phyloP scores from a whole-genome alignment of 2,888 invertebrate genomes.

The Nemoura dubitans region DNA sequence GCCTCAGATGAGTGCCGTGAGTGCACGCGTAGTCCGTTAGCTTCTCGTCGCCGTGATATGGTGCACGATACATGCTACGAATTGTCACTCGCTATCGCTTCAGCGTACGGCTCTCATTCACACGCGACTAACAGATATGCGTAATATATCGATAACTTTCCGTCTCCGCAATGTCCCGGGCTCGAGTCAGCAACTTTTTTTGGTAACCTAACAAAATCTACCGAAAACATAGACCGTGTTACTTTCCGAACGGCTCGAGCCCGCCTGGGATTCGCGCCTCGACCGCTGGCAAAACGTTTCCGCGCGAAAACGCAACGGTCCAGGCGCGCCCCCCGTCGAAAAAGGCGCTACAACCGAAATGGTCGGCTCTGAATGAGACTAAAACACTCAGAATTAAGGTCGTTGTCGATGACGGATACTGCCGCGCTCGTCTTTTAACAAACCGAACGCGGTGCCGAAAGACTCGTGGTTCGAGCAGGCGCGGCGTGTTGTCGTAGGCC shows the following conservation, averaged over 20 bases:
- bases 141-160: not conserved
- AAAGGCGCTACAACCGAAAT: not conserved
- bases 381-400: slow-evolving; percentile 27
- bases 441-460: too few species aligned
- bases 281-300: not conserved
- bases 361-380: slow-evolving; percentile 24
- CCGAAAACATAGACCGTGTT: slow-evolving; percentile 4
- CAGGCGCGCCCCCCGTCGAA: not conserved
- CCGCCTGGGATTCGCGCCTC: not conserved
- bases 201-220: slow-evolving; percentile 7
- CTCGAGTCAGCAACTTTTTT: not conserved
- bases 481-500: too few species aligned
- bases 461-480: too few species aligned
- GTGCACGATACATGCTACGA: not conserved
- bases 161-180: not conserved
- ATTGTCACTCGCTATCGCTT: not conserved
- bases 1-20: not conserved
- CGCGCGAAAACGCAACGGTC: not conserved
- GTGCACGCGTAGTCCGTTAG: not conserved
- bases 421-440: not conserved
- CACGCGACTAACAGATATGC: not conserved
- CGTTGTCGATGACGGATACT: not conserved
- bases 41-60: not conserved
- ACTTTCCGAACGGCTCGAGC: not conserved
- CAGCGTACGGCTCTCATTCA: not conserved